These are phyloP conservation scores for Plusia festucae DNA, from an alignment of 2,888 invertebrate species.

Conservation along the genomic window DNA sequence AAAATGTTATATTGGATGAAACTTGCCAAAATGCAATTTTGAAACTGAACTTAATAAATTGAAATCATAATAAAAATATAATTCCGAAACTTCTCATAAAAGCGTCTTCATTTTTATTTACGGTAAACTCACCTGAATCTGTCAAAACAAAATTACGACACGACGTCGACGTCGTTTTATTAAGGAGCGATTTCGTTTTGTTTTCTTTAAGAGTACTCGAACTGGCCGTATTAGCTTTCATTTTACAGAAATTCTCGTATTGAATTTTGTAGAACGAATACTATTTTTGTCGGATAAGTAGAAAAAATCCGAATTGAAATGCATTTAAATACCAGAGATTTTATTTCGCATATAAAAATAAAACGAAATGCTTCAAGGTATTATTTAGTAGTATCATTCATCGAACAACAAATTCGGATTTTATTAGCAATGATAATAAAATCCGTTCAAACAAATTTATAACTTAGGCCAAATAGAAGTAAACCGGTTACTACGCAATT, in stretches of 20 bases:
- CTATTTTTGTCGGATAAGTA: not conserved
- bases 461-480: conserved; percentile 36
- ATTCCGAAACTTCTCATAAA: not conserved
- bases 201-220: not conserved
- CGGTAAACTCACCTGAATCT: conserved; percentile 4
- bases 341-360: not conserved
- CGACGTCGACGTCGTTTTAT: conserved; percentile 4
- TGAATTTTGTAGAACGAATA: not conserved
- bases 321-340: not conserved
- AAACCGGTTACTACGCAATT: conserved; percentile 14
- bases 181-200: not conserved
- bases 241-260: not conserved
- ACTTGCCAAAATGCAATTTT: not conserved
- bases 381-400: no score
- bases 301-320: not conserved
- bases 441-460: conserved; percentile 8
- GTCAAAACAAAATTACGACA: conserved; percentile 4
- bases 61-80: not conserved
- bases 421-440: not conserved
- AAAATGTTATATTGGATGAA: not conserved
- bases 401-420: not conserved
- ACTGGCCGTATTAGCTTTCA: not conserved
- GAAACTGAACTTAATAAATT: not conserved
- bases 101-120: not conserved
- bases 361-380: not conserved